Evolutionary conservation across 1,140 invertebrate genomes (phyloP), one percentile per base, ranked within the genome.

Genomic region (Nephila pilipes): DNA sequence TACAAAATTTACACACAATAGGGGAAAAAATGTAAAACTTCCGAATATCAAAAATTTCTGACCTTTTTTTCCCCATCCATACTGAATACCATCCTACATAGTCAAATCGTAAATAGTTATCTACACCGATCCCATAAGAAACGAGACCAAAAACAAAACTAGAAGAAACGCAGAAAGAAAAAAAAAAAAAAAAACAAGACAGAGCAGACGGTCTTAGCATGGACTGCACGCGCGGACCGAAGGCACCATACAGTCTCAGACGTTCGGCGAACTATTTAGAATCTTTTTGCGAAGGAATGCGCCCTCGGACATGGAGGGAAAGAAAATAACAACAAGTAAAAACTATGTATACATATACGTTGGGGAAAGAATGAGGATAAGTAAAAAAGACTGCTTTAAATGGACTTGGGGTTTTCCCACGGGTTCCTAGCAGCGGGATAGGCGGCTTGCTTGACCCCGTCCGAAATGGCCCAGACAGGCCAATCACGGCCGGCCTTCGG

Each of bases 231-330:
- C 63, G 75, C 32, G 38, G 6, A 1, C 29, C 25, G 32, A 32
- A 54, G 89, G 89, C 89, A 90, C 89, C 89, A 90, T 75, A 81
- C 89, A 80, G 89, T 90, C 89, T 90, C 38, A 25, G 65, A 60
- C 89, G 57, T 81, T 46, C 87, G 87, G 38, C 69, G 69, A 87
- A 65, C 85, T 87, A 87, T 87, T 89, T 89, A 29, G 38, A 89
- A 79, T 36, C 29, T 75, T 75, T 32, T 75, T 75, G 25, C 29
- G 32, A 46, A 75, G 69, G 69, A 75, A 75, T 75, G 25, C 69
- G 69, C 69, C 69, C 69, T 32, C 69, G 69, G 69, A 75, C 69
- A 75, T 75, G 29, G 18, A 75, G 32, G 69, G 29, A 32, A 75
- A 75, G 69, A 75, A 75, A 75, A 75, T 75, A 75, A 46, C 32